Evolutionary conservation across 2,888 invertebrate genomes (phyloP).

Genomic region (Autographa pulchrina): DNA sequence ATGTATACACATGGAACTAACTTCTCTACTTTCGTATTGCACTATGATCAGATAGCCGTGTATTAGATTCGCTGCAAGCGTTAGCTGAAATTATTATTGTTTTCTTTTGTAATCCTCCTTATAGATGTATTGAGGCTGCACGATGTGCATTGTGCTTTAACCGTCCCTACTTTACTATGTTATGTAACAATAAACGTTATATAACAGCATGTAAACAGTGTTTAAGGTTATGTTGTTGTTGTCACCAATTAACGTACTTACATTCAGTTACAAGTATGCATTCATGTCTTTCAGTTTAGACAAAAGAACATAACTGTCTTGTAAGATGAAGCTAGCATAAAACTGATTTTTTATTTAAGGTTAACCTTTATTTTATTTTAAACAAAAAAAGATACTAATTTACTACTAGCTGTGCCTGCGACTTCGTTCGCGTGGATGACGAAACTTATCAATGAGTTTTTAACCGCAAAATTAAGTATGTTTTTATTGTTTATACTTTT

Average conservation of each 20-base stretch:
- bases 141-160: conserved; percentile 43
- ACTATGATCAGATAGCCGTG: conserved; percentile 32
- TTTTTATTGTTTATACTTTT: too few relatives aligned
- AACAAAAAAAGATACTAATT: too few relatives aligned
- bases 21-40: conserved; percentile 27
- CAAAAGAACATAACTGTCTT: neutral
- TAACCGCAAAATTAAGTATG: too few relatives aligned
- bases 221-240: conserved; percentile 19
- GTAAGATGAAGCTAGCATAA: neutral
- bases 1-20: conserved; percentile 9
- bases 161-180: conserved; percentile 15
- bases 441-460: too few relatives aligned
- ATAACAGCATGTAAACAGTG: conserved; percentile 25
- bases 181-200: conserved; percentile 28
- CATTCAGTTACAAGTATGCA: neutral
- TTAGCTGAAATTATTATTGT: conserved; percentile 32
- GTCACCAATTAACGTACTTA: conserved; percentile 12
- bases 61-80: conserved; percentile 33
- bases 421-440: too few relatives aligned
- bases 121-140: conserved; percentile 22
- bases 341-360: neutral
- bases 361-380: too few relatives aligned
- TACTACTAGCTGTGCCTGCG: too few relatives aligned
- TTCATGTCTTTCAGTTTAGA: neutral
- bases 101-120: conserved; percentile 31